Evolutionary conservation across 2,888 invertebrate species (phyloP).

Genomic region (Elysia crispata): DNA sequence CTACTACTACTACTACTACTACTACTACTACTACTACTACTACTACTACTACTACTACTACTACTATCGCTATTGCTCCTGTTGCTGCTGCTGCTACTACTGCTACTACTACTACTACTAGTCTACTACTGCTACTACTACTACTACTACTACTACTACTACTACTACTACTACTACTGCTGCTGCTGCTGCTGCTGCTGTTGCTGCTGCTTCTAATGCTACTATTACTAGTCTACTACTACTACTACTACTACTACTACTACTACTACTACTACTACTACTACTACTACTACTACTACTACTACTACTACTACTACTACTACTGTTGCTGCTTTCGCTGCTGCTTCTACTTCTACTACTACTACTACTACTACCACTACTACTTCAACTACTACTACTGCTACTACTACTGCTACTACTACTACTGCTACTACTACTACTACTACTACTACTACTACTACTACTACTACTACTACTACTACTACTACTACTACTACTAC

Average conservation of each 20-base stretch:
- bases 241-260: conserved; percentile 19
- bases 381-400: conserved; percentile 14
- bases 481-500: no score
- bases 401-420: neutral
- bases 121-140: no score
- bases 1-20: no score
- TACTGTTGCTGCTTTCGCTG: neutral
- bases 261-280: conserved; percentile 27
- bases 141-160: conserved; percentile 10
- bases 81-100: neutral
- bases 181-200: neutral
- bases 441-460: conserved; percentile 18
- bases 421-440: conserved; percentile 21
- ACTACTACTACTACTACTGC: neutral
- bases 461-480: conserved; percentile 26
- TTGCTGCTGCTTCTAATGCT: no score
- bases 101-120: no score
- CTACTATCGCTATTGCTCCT: neutral
- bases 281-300: conserved; percentile 9
- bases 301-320: conserved; percentile 3
- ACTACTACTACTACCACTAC: conserved; percentile 16
- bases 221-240: no score
- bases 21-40: neutral
- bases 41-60: conserved; percentile 1
- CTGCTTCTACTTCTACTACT: no score